Conservation (phyloP, 1,140 invertebrate genomes). For the Dendrolimus kikuchii region DNA sequence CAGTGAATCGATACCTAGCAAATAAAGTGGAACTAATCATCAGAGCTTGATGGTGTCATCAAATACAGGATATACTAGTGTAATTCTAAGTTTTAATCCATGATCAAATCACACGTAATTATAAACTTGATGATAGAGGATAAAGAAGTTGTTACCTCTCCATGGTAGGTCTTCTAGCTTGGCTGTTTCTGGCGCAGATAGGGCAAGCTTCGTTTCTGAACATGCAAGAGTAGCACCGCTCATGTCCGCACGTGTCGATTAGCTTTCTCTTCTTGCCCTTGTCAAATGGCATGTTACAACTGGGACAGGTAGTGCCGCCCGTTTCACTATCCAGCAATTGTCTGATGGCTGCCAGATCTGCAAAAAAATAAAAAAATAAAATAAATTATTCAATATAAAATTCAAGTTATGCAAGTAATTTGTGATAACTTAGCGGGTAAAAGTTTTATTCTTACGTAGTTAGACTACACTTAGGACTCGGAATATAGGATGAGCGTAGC, state of each 20-base stretch:
- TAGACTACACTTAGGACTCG: too few relatives aligned
- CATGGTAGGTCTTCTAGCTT: conserved; percentile 43
- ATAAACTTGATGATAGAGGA: too few relatives aligned
- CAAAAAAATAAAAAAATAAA: conserved; percentile 33
- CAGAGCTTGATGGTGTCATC: too few relatives aligned
- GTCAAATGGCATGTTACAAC: conserved; percentile 93
- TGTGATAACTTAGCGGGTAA: too few relatives aligned
- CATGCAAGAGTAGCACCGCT: conserved; percentile 94
- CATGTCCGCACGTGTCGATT: conserved; percentile 95
- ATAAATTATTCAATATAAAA: too few relatives aligned
- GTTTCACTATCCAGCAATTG: conserved; percentile 65
- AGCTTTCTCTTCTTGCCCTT: conserved; percentile 94
- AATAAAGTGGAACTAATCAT: too few relatives aligned
- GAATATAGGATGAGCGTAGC: too few relatives aligned
- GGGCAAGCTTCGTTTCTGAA: conserved; percentile 92
- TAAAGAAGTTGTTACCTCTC: conserved; percentile 19
- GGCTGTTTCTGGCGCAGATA: conserved; percentile 78
- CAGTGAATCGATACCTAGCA: too few relatives aligned
- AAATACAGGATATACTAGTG: too few relatives aligned
- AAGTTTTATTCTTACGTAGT: too few relatives aligned
- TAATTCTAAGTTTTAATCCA: too few relatives aligned
- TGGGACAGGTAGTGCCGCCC: conserved; percentile 80
- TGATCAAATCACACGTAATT: too few relatives aligned
- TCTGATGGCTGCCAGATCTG: conserved; percentile 62
- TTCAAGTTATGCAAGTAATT: background rate